Evolutionary conservation across 2,888 invertebrate genomes (phyloP).

Genomic region (Aricia artaxerxes): DNA sequence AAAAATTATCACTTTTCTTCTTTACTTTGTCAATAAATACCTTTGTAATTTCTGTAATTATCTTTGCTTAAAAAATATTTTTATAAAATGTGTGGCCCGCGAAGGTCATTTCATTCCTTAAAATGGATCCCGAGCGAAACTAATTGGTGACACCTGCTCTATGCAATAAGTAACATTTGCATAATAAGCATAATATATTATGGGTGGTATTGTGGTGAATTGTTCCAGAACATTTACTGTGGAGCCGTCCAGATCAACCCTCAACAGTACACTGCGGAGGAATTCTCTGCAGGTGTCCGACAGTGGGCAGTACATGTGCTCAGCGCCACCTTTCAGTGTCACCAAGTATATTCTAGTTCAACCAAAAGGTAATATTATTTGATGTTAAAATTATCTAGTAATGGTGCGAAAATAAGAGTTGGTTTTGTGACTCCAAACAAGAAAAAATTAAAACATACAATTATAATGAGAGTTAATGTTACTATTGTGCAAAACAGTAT

Average conservation of each 20-base stretch:
- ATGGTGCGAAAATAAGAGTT: neutral
- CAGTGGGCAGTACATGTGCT: conserved; percentile 70
- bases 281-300: conserved; percentile 51
- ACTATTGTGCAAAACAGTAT: no score
- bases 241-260: conserved; percentile 44
- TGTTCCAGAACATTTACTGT: conserved; percentile 50
- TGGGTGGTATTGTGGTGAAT: neutral
- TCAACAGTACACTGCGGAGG: conserved; percentile 52
- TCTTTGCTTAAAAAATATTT: no score
- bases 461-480: neutral
- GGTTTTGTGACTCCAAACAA: neutral
- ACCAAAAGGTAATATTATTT: conserved; percentile 47
- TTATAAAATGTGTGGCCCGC: no score
- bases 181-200: no score
- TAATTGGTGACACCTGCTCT: no score
- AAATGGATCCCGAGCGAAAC: no score
- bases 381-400: neutral
- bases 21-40: no score
- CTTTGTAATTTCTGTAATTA: no score
- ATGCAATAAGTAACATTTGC: neutral
- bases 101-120: no score
- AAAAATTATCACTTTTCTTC: no score
- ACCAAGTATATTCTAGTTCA: conserved; percentile 70
- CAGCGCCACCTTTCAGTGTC: conserved; percentile 65
- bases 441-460: neutral